phyloP scores from a whole-genome alignment of 2,113 vertebrate genomes.

The Chinchilla lanigera region DNA sequence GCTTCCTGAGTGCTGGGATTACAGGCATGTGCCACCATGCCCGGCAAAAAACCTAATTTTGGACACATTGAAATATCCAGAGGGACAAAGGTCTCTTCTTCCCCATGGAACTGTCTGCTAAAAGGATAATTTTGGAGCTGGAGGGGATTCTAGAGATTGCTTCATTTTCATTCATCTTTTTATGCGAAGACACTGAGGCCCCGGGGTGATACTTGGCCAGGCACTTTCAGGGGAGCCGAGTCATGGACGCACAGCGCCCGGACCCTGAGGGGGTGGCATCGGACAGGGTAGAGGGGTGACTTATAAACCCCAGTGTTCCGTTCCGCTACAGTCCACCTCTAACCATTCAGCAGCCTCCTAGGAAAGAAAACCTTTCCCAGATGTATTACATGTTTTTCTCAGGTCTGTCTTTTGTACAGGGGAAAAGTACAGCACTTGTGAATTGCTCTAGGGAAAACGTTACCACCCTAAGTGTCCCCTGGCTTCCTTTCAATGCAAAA shows the following conservation, averaged over 20 bases:
- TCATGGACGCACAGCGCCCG: not conserved
- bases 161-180: not conserved
- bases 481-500: constrained; percentile 61
- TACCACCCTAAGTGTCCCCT: constrained; percentile 68
- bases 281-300: not conserved
- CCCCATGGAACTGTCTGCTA: not conserved
- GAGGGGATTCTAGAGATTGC: not conserved
- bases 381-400: constrained; percentile 53
- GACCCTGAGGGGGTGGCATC: not conserved
- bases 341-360: not conserved
- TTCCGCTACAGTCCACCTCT: constrained; percentile 21
- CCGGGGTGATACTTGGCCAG: not conserved
- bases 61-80: not conserved
- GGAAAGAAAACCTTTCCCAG: constrained; percentile 58
- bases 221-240: not conserved
- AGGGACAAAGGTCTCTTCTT: not conserved
- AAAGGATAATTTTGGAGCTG: not conserved
- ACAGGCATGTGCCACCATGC: no score
- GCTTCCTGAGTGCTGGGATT: no score
- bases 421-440: constrained; percentile 51
- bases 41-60: not conserved
- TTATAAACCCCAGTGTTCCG: not conserved
- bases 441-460: constrained; percentile 65
- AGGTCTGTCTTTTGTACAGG: constrained; percentile 72
- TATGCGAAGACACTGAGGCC: not conserved